Conservation (phyloP, 2,797 vertebrate species). For the Paedocypris micromegethes region DNA sequence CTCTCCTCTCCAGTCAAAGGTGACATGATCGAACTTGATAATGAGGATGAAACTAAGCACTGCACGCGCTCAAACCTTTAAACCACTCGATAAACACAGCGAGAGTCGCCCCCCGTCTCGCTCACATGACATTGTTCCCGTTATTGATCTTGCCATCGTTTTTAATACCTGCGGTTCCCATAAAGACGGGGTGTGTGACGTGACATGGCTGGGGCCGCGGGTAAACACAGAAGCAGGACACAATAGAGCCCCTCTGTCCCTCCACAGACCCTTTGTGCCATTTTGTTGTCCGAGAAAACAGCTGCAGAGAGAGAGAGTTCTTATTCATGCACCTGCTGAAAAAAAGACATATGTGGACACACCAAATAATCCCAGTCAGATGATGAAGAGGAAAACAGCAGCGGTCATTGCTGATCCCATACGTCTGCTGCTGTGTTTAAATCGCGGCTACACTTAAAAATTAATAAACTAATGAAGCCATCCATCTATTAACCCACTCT, state of each 20-base stretch:
- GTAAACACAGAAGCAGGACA: conserved; percentile 61
- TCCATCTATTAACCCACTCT: too few species aligned
- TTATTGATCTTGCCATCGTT: conserved; percentile 72
- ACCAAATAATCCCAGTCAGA: conserved; percentile 40
- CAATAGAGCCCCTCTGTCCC: conserved; percentile 65
- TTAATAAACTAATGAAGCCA: too few species aligned
- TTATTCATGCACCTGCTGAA: conserved; percentile 65
- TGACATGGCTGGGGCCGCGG: conserved; percentile 66
- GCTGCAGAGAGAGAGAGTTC: conserved; percentile 66
- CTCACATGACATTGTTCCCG: conserved; percentile 70
- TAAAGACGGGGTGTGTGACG: conserved; percentile 63
- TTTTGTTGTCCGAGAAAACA: conserved; percentile 65
- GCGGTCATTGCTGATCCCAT: too few species aligned
- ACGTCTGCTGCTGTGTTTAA: neutral
- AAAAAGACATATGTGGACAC: conserved; percentile 35
- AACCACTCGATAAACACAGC: conserved; percentile 63
- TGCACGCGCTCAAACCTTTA: conserved; percentile 69
- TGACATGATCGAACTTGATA: conserved; percentile 77
- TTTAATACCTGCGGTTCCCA: conserved; percentile 70
- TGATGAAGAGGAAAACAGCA: neutral
- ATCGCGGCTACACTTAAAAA: too few species aligned
- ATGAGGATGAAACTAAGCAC: conserved; percentile 75
- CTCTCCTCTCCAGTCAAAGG: conserved; percentile 62
- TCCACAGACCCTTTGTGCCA: conserved; percentile 57
- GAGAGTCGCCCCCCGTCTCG: conserved; percentile 57